phyloP scores from a whole-genome alignment of 2,113 vertebrate species.

The Dunckerocampus dactyliophorus region DNA sequence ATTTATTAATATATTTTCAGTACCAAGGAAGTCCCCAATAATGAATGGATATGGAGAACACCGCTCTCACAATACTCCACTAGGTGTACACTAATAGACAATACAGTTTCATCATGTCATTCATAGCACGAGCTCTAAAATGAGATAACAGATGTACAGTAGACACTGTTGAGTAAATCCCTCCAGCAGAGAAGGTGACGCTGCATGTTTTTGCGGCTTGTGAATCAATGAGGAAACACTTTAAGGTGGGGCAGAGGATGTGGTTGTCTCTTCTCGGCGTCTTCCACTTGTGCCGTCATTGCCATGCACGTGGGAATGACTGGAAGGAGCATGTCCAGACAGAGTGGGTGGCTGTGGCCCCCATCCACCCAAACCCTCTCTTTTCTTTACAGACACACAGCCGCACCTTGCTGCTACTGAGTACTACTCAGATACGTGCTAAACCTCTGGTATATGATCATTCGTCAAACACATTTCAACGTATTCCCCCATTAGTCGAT shows the following conservation, averaged over 20 bases:
- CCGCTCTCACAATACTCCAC: too few relatives aligned
- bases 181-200: conserved; percentile 10
- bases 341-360: conserved; percentile 48
- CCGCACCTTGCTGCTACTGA: conserved; percentile 8
- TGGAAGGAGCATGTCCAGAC: conserved; percentile 52
- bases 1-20: too few relatives aligned
- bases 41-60: too few relatives aligned
- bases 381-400: conserved; percentile 7
- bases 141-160: neutral
- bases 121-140: neutral
- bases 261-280: conserved; percentile 34
- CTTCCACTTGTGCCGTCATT: conserved; percentile 40
- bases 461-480: conserved; percentile 11
- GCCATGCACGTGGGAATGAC: conserved; percentile 47
- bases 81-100: neutral
- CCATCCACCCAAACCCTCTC: conserved; percentile 21
- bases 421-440: conserved; percentile 30
- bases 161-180: neutral
- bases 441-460: conserved; percentile 21
- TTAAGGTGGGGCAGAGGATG: conserved; percentile 36
- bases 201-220: conserved; percentile 10
- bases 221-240: conserved; percentile 12
- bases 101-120: neutral
- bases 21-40: neutral
- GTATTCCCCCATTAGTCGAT: neutral